phyloP scores from a whole-genome alignment of 2,888 invertebrate species.

The Tethea ocularis region DNA sequence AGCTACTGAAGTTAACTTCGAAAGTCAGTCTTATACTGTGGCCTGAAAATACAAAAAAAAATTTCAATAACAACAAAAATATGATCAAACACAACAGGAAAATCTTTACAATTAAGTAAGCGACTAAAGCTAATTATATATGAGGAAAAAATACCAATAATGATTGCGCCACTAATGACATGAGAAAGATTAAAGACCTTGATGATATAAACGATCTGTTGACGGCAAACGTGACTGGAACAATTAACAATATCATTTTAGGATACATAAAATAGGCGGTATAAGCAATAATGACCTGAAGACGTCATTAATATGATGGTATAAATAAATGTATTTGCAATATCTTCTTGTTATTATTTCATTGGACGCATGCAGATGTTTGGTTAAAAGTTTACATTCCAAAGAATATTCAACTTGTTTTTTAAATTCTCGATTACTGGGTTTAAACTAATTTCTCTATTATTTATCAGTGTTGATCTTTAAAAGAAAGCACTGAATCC shows the following conservation, averaged over 20 bases:
- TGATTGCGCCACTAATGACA: neutral
- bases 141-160: neutral
- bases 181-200: neutral
- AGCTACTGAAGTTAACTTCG: no score
- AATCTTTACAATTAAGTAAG: neutral
- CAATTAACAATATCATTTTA: neutral
- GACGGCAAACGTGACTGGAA: neutral
- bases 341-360: neutral
- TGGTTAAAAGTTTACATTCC: neutral
- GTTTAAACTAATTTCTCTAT: neutral
- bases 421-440: no score
- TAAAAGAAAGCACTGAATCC: neutral
- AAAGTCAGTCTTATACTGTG: no score
- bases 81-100: neutral
- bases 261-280: neutral
- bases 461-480: neutral
- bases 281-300: neutral
- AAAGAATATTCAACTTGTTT: no score
- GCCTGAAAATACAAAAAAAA: no score
- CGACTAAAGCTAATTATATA: neutral
- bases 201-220: conserved; percentile 2
- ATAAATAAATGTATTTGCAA: neutral
- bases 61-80: no score
- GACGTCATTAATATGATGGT: neutral
- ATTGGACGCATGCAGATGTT: neutral